These are phyloP conservation scores for Tetramorium alpestre DNA, from an alignment of 1,140 invertebrate genomes.

Conservation along the genomic window DNA sequence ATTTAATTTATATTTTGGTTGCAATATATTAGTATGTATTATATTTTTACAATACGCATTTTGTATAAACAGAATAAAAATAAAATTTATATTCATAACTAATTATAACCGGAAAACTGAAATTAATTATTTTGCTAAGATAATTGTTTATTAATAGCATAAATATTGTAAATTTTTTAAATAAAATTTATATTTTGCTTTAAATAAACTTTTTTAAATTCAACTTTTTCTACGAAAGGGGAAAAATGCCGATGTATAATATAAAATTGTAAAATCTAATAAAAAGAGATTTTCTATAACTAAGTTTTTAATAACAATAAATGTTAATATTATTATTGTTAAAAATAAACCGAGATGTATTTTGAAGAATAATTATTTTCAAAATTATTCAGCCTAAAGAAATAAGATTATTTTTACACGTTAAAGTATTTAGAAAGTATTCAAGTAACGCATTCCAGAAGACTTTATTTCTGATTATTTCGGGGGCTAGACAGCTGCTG, in stretches of 20 bases:
- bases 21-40: background rate
- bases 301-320: background rate
- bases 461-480: constrained; percentile 30
- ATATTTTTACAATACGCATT: background rate
- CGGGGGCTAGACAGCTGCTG: background rate
- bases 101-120: background rate
- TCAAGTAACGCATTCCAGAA: background rate
- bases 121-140: background rate
- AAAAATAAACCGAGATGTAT: background rate
- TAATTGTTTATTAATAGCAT: background rate
- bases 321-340: background rate
- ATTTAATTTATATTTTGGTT: background rate
- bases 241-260: background rate
- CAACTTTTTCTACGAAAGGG: background rate
- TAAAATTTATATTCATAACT: background rate
- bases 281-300: background rate
- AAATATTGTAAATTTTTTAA: background rate
- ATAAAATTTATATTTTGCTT: no score
- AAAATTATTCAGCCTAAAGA: background rate
- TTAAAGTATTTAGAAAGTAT: background rate
- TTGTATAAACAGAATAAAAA: background rate
- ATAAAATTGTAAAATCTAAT: background rate
- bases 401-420: background rate
- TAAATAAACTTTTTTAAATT: background rate
- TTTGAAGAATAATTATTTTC: background rate